Conservation (phyloP, 2,888 invertebrate species). For the Pseudolycoriella hygida region DNA sequence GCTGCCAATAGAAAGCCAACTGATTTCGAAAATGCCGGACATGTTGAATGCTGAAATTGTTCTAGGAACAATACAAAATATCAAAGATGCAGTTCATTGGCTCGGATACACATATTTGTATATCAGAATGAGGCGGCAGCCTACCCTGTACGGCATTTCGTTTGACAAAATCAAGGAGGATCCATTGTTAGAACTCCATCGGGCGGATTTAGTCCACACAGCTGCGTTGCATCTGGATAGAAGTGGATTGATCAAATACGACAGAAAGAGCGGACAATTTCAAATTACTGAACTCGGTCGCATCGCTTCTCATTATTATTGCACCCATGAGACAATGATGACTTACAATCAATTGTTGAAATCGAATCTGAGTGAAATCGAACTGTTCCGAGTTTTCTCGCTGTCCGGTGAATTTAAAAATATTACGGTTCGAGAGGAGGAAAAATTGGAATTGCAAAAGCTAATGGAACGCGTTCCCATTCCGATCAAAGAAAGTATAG, state of each 20-base stretch:
- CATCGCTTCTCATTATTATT: constrained; percentile 97
- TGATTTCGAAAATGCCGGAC: constrained; percentile 83
- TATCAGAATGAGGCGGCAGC: constrained; percentile 83
- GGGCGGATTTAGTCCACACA: constrained; percentile 91
- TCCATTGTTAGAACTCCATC: constrained; percentile 64
- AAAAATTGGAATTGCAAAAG: constrained; percentile 91
- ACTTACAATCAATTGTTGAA: constrained; percentile 93
- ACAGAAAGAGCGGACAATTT: constrained; percentile 76
- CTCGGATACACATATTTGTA: constrained; percentile 93
- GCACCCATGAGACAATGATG: constrained; percentile 91
- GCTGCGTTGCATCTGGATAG: constrained; percentile 83
- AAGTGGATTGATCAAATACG: constrained; percentile 89
- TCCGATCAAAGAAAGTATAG: constrained; percentile 96
- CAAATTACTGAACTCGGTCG: constrained; percentile 88
- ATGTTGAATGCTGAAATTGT: constrained; percentile 97
- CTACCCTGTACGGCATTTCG: constrained; percentile 76
- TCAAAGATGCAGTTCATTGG: constrained; percentile 82
- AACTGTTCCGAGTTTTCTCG: constrained; percentile 94
- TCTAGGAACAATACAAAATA: constrained; percentile 74
- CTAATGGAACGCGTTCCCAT: constrained; percentile 85
- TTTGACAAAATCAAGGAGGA: constrained; percentile 67
- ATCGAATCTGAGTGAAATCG: constrained; percentile 93
- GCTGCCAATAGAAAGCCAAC: constrained; percentile 92
- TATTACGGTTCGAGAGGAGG: constrained; percentile 86
- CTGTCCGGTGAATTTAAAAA: constrained; percentile 92